phyloP scores from a whole-genome alignment of 2,113 vertebrate species.

The Vulpes ferrilata region DNA sequence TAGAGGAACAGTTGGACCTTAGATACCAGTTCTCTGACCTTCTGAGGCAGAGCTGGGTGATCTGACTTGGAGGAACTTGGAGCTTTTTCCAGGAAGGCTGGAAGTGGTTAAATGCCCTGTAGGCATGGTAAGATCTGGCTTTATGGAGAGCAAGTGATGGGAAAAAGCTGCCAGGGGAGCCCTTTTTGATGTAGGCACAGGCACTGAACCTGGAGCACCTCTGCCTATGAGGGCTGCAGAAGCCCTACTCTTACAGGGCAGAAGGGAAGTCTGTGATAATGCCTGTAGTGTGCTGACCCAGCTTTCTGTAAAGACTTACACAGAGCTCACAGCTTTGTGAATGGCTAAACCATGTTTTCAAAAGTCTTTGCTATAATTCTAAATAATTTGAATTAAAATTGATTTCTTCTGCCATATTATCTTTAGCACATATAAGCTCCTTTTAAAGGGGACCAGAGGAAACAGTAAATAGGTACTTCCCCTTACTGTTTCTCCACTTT shows the following conservation, averaged over 20 bases:
- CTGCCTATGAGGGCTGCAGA: background rate
- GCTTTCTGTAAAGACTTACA: background rate
- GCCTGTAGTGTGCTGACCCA: background rate
- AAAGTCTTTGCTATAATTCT: background rate
- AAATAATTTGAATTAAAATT: background rate
- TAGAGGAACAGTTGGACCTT: constrained; percentile 43
- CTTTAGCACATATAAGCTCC: background rate
- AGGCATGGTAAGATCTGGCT: background rate
- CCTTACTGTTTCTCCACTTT: background rate
- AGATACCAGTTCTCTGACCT: constrained; percentile 5
- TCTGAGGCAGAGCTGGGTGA: background rate
- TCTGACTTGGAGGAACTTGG: background rate
- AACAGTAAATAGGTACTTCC: rapidly evolving
- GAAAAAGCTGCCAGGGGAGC: background rate
- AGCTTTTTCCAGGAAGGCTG: background rate
- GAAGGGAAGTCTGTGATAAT: background rate
- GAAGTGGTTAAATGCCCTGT: background rate
- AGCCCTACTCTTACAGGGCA: background rate
- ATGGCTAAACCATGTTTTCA: background rate
- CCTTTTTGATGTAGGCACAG: background rate
- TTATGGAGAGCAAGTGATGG: background rate
- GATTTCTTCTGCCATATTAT: background rate
- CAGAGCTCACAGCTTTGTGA: background rate
- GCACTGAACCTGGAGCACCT: background rate
- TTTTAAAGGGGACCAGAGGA: background rate